Evolutionary conservation across 35 echinoderm and acorn worm species (phyloP), one percentile per base, ranked within the genome.

Genomic region (Amphiura filiformis): DNA sequence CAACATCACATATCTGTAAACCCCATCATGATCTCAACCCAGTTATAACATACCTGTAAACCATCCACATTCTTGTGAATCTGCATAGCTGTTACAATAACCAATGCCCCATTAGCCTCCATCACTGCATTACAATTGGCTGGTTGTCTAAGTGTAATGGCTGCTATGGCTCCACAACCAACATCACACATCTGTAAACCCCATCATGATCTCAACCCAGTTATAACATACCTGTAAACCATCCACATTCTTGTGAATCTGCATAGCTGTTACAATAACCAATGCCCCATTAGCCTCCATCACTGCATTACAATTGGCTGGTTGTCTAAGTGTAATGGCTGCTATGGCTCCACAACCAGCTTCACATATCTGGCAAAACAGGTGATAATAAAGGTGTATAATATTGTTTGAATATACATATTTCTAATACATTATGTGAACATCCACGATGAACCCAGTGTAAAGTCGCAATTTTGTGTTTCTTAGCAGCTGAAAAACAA

Each of bases 1-100:
- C 95, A 30, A 81, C 86, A 11, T 91, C 89, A 87, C 95, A 91
- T 5, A 97, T 92, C 95, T 97, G 38, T 34, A n/a, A n/a, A 91
- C 89, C 13, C 57, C 65, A 13, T 31, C 38, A 82, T 90, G 78
- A n/a, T 86, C 56, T 14, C 34, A 23, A 86, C 94, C 92, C 31
- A 97, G 52, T 13, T 79, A 57, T 82, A 97, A 61, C 65, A 78
- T 44, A 97, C 95, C 89, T 97, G 95, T 4, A 91, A 86, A 14
- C 57, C 65, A 13, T 31, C 38, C 79, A 87, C 82, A n/a, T 86
- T 40, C 5, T 39, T n/a, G 81, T 97, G 95, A 30, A 97, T 61
- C 15, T 79, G 76, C 86, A 97, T 93, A 15, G 82, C 90, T 56
- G 93, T 88, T 34, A 94, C 80, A 23, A 94, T 82, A 28, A 94